phyloP scores from a whole-genome alignment of 2,888 invertebrate species.

The Villa cingulata region DNA sequence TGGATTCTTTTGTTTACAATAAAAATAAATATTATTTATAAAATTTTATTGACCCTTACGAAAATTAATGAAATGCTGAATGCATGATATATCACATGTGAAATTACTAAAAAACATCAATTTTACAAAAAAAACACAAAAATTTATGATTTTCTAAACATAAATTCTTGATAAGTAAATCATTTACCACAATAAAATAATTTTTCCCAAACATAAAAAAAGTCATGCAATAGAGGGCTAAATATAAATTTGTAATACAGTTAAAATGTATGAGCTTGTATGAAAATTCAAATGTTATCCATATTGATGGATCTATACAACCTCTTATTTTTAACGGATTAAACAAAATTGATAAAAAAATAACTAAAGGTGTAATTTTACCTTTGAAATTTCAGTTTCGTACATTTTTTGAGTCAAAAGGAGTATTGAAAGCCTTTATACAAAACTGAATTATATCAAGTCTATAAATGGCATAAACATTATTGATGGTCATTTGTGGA shows the following conservation, averaged over 20 bases:
- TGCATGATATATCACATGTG: too few relatives aligned
- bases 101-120: too few relatives aligned
- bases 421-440: neutral
- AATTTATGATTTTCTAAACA: too few relatives aligned
- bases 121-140: too few relatives aligned
- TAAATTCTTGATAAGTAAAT: too few relatives aligned
- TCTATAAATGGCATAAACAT: neutral
- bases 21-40: too few relatives aligned
- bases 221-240: too few relatives aligned
- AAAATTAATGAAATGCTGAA: too few relatives aligned
- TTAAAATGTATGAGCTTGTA: neutral
- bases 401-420: conserved; percentile 1
- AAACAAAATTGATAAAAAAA: neutral
- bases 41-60: too few relatives aligned
- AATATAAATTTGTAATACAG: conserved; percentile 2
- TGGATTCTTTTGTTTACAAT: too few relatives aligned
- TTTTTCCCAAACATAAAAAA: too few relatives aligned
- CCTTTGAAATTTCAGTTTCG: conserved; percentile 3
- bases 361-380: neutral
- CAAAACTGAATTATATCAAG: neutral
- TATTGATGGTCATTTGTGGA: neutral
- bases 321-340: neutral
- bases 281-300: neutral
- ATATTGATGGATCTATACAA: neutral
- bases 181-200: too few relatives aligned